Evolutionary conservation across 2,113 vertebrate species (phyloP), one percentile per base, ranked within the genome.

Genomic region (Pachycephala philippinensis): DNA sequence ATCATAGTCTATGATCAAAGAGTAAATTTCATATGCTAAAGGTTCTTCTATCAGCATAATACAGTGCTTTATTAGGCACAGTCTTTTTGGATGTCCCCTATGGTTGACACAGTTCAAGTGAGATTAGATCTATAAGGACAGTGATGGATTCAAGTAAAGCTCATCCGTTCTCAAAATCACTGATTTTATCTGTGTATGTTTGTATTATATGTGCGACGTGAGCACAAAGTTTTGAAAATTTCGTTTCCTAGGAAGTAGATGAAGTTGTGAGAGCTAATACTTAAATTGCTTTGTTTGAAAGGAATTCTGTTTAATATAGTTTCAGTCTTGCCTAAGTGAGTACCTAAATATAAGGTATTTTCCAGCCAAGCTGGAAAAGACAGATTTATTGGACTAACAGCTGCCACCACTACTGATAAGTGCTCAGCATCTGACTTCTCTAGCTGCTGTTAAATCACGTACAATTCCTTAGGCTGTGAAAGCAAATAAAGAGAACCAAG

Each of bases 1-100:
- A 45, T 97, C 45, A 76, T 22, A 69, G 45, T 35, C 40, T 89
- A 8, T 85, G 93, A 93, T 93, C 74, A 76, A 92, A 95, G 81
- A 82, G 24, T 84, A 89, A 82, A 91, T 92, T 13, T 92, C 39
- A 76, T 85, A 65, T 69, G 40, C 61, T 84, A 39, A 81, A 66
- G 30, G 5, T 57, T 76, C 69, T 79, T 92, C 47, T 72, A 11
- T 89, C n/a, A 52, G 53, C 52, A 35, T 78, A 84, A 72, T 75
- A 61, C 19, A 40, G 27, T 78, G 37, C 44, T 81, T 91, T 79
- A 53, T 60, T 78, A 82, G 40, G 28, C 28, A 65, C 20, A 85
- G 56, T 61, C 75, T 60, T 95, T 81, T 79, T 3, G 22, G 52
- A 54, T 12, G n/a, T 89, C 37, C 15, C 23, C 1, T 45, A 7